Evolutionary conservation across 2,888 invertebrate species (phyloP).

Genomic region (Protodeltote pygarga): DNA sequence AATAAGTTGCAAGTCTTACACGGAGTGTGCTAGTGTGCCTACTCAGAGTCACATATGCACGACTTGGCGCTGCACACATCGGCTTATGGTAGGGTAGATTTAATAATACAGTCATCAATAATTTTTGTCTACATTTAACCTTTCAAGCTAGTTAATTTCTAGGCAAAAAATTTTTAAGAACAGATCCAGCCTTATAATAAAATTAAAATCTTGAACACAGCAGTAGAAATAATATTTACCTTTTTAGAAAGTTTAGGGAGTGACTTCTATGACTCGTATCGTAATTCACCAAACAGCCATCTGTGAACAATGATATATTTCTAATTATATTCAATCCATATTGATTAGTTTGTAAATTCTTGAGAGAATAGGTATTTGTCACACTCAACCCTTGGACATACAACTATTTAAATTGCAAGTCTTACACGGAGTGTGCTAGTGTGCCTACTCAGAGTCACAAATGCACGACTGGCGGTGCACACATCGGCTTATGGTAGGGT

Average conservation of each 20-base stretch:
- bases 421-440: conserved; percentile 82
- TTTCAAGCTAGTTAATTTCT: too few species aligned
- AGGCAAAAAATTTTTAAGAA: too few species aligned
- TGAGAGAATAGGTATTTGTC: conserved; percentile 61
- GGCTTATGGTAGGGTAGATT: conserved; percentile 86
- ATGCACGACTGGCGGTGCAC: conserved; percentile 67
- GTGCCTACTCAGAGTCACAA: conserved; percentile 84
- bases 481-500: conserved; percentile 86
- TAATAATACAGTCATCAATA: too few species aligned
- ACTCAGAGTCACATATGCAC: conserved; percentile 81
- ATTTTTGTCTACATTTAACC: neutral
- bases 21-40: conserved; percentile 83
- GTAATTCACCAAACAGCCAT: too few species aligned
- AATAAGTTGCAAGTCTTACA: conserved; percentile 78
- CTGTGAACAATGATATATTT: too few species aligned
- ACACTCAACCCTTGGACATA: conserved; percentile 81
- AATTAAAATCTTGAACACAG: too few species aligned
- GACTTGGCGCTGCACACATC: conserved; percentile 70
- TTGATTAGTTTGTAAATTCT: too few species aligned
- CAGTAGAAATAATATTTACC: too few species aligned
- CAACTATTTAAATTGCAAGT: conserved; percentile 63
- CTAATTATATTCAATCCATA: too few species aligned
- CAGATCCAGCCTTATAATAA: too few species aligned
- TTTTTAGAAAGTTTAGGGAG: too few species aligned
- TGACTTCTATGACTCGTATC: too few species aligned